A percentile compares a stretch with the other conserved stretches of the same genome.
Evolutionary conservation across 2,797 vertebrate species (phyloP).

Genomic region (Sebastes vulpes): DNA sequence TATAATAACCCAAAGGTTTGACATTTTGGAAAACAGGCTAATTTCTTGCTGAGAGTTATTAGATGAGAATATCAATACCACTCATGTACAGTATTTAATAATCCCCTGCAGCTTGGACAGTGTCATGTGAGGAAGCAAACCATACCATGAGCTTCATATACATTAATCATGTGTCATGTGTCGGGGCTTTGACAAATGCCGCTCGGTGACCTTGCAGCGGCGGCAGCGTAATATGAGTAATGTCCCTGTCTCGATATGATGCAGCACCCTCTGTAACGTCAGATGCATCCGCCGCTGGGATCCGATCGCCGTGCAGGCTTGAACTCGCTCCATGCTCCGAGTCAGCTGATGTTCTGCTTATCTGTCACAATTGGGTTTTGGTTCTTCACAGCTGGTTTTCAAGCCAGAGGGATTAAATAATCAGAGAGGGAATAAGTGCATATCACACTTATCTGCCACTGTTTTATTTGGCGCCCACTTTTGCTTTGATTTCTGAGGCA

Average conservation of each 20-base stretch:
- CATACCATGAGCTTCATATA: not conserved
- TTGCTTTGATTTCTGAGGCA: conserved; percentile 18
- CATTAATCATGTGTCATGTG: conserved; percentile 38
- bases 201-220: conserved; percentile 51
- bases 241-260: conserved; percentile 21
- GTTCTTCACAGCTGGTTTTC: conserved; percentile 67
- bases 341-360: conserved; percentile 65
- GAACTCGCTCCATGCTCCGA: conserved; percentile 36
- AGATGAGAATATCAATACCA: not conserved
- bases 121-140: not conserved
- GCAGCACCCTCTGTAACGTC: conserved; percentile 24
- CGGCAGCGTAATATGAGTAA: conserved; percentile 36
- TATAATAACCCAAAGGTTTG: not conserved
- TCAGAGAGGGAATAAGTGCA: conserved; percentile 39
- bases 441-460: conserved; percentile 8
- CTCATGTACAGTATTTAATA: not conserved
- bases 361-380: conserved; percentile 65
- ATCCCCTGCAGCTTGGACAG: not conserved
- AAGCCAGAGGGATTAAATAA: conserved; percentile 49
- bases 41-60: not conserved
- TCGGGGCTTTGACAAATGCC: conserved; percentile 42
- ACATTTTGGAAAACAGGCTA: not conserved
- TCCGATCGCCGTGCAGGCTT: conserved; percentile 20
- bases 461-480: conserved; percentile 24
- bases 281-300: conserved; percentile 1